Base-by-base conservation (phyloP, 2,888 invertebrate species). In the Papilio gigon region DNA sequence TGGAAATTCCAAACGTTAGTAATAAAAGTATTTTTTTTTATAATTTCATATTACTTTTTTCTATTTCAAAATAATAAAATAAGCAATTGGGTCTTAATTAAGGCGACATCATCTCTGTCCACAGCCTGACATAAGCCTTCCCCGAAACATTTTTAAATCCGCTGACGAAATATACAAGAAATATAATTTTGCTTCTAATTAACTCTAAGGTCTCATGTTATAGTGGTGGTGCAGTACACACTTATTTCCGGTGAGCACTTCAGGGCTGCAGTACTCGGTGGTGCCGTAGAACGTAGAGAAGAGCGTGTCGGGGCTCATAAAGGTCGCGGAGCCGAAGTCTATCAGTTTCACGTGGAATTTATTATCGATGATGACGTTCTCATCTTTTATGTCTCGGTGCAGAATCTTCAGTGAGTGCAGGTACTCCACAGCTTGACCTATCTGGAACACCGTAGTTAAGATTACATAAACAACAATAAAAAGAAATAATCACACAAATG, bases 251-350 rank as follows among this genome's bases (percentile, higher is more conserved):
- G 93, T 93, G 17, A 96, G 87, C 17, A 96, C 95, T 85, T 96
- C 96, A 0, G 95, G 95, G 77, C 95, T 94, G 82, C 95, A 95
- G 80, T 95, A 96, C 83, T 95, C 95, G 0, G 95, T 93, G 17
- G 96, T 96, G 1, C 96, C 96, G 74, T 95, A 95, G 85, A 96
- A 96, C 0, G 95, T 95, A 0, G 94, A 94, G 82, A 95, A 96
- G 61, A 94, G 83, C 66, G 93, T 92, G 61, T 93, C 94, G 30
- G 93, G 93, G 77, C 93, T 92, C 91, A 93, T 93, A 77, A 93
- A 95, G 1, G 95, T 94, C 0, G 96, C 95, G 0, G 96, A 95
- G 17, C 96, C 96, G 82, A 96, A 96, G 83, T 96, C 96, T 61
- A 96, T 96, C 30, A 96, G 90, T 77, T 95, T 95, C 61, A 95